These are phyloP conservation scores for Numenius arquata DNA, from an alignment of 2,113 vertebrate species.

Conservation along the genomic window DNA sequence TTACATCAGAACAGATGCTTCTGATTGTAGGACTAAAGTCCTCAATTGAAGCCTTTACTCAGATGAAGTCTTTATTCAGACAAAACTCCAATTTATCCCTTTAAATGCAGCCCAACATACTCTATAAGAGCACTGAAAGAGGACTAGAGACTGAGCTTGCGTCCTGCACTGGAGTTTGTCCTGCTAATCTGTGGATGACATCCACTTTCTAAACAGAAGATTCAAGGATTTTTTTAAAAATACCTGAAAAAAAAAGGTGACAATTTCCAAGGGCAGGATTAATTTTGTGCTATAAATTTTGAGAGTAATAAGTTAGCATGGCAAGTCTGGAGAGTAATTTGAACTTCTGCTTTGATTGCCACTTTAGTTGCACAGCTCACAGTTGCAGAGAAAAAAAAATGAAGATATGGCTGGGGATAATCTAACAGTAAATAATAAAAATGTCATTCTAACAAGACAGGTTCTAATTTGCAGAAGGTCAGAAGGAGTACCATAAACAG, in stretches of 20 bases:
- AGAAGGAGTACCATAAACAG: not conserved
- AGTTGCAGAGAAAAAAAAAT: not conserved
- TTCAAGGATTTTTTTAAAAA: not conserved
- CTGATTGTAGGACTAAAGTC: not conserved
- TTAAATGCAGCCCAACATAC: not conserved
- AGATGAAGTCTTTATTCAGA: not conserved
- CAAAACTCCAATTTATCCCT: not conserved
- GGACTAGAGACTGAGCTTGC: not conserved
- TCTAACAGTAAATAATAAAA: not conserved
- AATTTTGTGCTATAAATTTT: not conserved
- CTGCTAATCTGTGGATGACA: not conserved
- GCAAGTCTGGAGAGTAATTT: not conserved
- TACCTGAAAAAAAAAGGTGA: not conserved
- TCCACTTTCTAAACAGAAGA: not conserved
- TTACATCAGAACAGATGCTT: not conserved
- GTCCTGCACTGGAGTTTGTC: not conserved
- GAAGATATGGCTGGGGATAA: not conserved
- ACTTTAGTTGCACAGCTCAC: not conserved
- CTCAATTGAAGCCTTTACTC: not conserved
- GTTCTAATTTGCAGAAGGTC: not conserved
- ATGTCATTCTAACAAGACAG: not conserved
- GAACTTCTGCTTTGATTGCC: not conserved
- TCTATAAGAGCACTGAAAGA: not conserved
- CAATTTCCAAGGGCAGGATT: not conserved
- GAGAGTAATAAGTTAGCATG: not conserved